Evolutionary conservation across 2,888 invertebrate species (phyloP), one percentile per base, ranked within the genome.

Genomic region (Bugulina stolonifera): DNA sequence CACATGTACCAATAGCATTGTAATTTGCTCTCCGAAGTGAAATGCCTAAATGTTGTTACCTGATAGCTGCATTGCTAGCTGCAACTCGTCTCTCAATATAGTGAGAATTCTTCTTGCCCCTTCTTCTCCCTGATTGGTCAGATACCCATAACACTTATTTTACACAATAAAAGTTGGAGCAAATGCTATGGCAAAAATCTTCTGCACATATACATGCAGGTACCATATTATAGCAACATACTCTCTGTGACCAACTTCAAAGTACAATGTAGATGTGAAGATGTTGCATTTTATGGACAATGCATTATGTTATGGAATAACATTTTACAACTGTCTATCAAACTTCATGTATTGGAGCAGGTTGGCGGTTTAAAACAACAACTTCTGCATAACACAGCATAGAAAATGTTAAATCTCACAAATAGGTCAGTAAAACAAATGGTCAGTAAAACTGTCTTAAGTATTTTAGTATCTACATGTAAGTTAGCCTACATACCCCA

Each of bases 401-500:
- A 43, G 43, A 43, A 43, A 43, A 10, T 5, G 5, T 43, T 5
- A 5, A 43, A 43, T 18, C 18, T 43, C 43, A 43, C 18, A 43
- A n/a, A n/a, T n/a, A n/a, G n/a, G n/a, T 43, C 5, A 43, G 5
- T 43, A 43, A 43, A 43, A 43, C 43, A 43, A 43, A 43, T n/a
- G n/a, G n/a, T n/a, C n/a, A n/a, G n/a, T n/a, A n/a, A n/a, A n/a
- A n/a, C n/a, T n/a, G n/a, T n/a, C n/a, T n/a, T n/a, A n/a, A n/a
- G n/a, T n/a, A n/a, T n/a, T n/a, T n/a, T n/a, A n/a, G n/a, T n/a
- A n/a, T n/a, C n/a, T n/a, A n/a, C n/a, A n/a, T n/a, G n/a, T n/a
- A n/a, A n/a, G n/a, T n/a, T 43, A 43, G 43, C 43, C 43, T 43
- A 18, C 43, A 55, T 72, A 74, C 74, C 3, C 54, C 73, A 70